These are phyloP conservation scores for Perodicticus potto DNA, from an alignment of 2,797 vertebrate species.

Conservation along the genomic window DNA sequence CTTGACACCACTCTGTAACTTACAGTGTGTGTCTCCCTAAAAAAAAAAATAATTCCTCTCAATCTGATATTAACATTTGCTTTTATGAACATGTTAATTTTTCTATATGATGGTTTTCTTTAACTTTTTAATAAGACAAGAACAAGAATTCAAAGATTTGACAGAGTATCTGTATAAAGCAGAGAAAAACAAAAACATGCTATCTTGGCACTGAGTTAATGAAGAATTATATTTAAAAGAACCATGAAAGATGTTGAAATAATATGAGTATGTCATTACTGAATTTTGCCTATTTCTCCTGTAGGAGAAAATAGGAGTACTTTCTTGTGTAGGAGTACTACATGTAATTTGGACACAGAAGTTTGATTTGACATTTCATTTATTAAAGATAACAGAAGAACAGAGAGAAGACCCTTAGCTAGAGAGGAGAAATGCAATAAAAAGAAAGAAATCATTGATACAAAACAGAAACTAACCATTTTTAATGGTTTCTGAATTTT, in stretches of 20 bases:
- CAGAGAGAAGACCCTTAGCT: not conserved
- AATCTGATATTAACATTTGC: slow-evolving; percentile 37
- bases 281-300: slow-evolving; percentile 67
- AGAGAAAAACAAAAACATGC: slow-evolving; percentile 65
- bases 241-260: slow-evolving; percentile 43
- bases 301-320: too few species aligned
- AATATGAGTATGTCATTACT: slow-evolving; percentile 64
- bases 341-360: slow-evolving; percentile 46
- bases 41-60: slow-evolving; percentile 20
- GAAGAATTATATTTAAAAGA: slow-evolving; percentile 69
- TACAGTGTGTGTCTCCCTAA: not conserved
- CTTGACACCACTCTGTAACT: not conserved
- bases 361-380: slow-evolving; percentile 42
- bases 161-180: slow-evolving; percentile 63
- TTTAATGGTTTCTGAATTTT: slow-evolving; percentile 23
- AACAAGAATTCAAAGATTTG: slow-evolving; percentile 64
- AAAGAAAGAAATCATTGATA: slow-evolving; percentile 32
- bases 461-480: slow-evolving; percentile 6
- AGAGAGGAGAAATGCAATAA: not conserved
- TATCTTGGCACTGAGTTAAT: slow-evolving; percentile 65
- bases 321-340: slow-evolving; percentile 1
- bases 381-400: slow-evolving; percentile 56
- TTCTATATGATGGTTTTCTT: slow-evolving; percentile 43
- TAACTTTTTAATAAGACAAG: slow-evolving; percentile 68
- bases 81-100: slow-evolving; percentile 61